Evolutionary conservation across 1,140 invertebrate genomes (phyloP).

Genomic region (Heliconius melpomene): DNA sequence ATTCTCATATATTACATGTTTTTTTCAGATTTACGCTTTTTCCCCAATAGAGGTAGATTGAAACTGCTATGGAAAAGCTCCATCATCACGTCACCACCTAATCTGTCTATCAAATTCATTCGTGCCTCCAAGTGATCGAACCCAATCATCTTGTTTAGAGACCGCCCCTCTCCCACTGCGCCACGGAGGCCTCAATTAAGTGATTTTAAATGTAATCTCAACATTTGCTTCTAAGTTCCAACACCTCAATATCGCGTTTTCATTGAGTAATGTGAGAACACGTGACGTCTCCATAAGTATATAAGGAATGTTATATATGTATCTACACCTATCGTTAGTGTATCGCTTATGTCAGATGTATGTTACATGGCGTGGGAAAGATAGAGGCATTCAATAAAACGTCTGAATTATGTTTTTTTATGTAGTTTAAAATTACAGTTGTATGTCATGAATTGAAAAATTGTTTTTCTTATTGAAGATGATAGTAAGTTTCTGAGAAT

Average conservation of each 20-base stretch:
- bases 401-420: not conserved
- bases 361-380: slow-evolving; percentile 9
- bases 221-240: not conserved
- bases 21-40: no score
- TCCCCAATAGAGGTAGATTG: no score
- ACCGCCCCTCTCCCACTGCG: no score
- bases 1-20: no score
- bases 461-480: not conserved
- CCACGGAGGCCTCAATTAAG: not conserved
- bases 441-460: not conserved
- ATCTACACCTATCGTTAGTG: slow-evolving; percentile 6
- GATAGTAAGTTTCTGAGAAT: not conserved
- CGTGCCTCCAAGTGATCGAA: no score
- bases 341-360: slow-evolving; percentile 22
- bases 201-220: not conserved
- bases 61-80: no score
- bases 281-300: slow-evolving; percentile 9
- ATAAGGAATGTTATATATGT: not conserved
- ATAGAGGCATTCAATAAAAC: not conserved
- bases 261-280: slow-evolving; percentile 19
- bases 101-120: no score
- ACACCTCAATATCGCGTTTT: slow-evolving; percentile 8
- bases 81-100: no score
- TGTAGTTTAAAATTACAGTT: not conserved
- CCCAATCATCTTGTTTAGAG: no score